Conservation (phyloP, 2,888 invertebrate species). For the Cataglyphis livida region DNA sequence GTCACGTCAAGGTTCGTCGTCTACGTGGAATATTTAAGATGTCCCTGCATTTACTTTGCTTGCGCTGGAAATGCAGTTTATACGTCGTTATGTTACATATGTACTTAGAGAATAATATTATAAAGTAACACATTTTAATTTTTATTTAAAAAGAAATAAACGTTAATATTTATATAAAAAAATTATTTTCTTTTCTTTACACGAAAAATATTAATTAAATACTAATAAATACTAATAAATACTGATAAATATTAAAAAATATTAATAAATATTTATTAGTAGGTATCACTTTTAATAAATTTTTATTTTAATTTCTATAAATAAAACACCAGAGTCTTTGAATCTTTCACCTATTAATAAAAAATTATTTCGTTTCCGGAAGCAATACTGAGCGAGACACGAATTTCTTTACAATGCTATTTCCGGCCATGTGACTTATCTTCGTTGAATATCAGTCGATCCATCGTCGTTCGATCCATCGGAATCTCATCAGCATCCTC, state of each 20-base stretch:
- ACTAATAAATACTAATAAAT: no score
- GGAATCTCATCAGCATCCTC: slow-evolving; percentile 59
- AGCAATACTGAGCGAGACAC: slow-evolving; percentile 11
- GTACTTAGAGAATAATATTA: slow-evolving; percentile 4
- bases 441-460: slow-evolving; percentile 17
- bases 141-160: not conserved
- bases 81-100: slow-evolving; percentile 27
- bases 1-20: slow-evolving; percentile 49
- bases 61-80: slow-evolving; percentile 26
- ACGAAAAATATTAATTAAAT: not conserved
- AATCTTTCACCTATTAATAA: not conserved
- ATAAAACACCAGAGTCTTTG: no score
- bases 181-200: not conserved
- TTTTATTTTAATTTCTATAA: no score
- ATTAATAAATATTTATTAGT: no score
- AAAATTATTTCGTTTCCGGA: slow-evolving; percentile 1
- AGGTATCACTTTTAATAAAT: no score
- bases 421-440: slow-evolving; percentile 38
- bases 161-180: slow-evolving; percentile 1
- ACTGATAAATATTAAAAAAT: no score
- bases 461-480: slow-evolving; percentile 32
- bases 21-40: slow-evolving; percentile 50
- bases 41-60: slow-evolving; percentile 39
- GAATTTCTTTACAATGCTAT: slow-evolving; percentile 32
- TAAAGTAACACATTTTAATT: not conserved